Conservation (phyloP, 2,888 invertebrate species). For the Lingula anatina region DNA sequence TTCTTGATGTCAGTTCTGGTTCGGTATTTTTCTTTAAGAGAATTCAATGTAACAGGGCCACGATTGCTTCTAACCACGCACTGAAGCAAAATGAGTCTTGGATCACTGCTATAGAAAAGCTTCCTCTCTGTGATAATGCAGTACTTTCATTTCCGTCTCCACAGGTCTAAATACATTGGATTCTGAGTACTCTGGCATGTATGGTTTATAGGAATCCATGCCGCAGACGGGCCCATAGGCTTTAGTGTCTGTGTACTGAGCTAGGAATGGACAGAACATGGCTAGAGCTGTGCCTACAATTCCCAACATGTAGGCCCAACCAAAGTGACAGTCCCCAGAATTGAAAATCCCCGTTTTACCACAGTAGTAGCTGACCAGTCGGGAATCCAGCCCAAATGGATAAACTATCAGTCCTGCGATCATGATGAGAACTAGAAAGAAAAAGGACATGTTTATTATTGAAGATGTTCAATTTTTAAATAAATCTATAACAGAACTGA, state of each 20-base stretch:
- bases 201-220: too few relatives aligned
- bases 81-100: too few relatives aligned
- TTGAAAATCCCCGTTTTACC: constrained; percentile 37
- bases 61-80: too few relatives aligned
- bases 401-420: constrained; percentile 49
- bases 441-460: constrained; percentile 6
- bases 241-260: constrained; percentile 36
- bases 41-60: too few relatives aligned
- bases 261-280: constrained; percentile 53
- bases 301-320: constrained; percentile 53
- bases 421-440: constrained; percentile 51
- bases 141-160: too few relatives aligned
- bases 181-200: too few relatives aligned
- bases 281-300: constrained; percentile 51
- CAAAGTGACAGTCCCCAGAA: constrained; percentile 49
- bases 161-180: too few relatives aligned
- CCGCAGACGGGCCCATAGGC: too few relatives aligned
- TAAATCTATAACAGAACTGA: constrained; percentile 8
- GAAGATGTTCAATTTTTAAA: background rate
- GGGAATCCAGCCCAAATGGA: constrained; percentile 52
- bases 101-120: too few relatives aligned
- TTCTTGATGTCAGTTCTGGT: too few relatives aligned
- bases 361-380: constrained; percentile 50
- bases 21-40: too few relatives aligned
- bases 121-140: too few relatives aligned